Base-by-base conservation (phyloP, 2,113 vertebrate genomes). In the Chamaetylas fuelleborni region DNA sequence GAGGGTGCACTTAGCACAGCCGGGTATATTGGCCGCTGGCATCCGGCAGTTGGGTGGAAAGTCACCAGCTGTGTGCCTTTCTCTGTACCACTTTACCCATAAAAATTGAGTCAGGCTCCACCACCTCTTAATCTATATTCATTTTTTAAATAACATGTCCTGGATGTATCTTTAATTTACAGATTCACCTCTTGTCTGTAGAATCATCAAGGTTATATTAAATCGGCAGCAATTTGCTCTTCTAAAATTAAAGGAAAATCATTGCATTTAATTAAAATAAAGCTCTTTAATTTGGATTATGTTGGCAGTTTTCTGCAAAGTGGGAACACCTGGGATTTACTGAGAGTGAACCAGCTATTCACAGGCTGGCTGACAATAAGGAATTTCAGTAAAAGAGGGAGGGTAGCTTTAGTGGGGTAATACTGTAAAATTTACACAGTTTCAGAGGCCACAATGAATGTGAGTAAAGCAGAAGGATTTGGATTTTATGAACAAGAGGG, bases 261-360 rank as follows among this genome's bases (percentile, higher is more conserved):
- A 96, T 98, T 98, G 97, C 94, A 98, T 99, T 98, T 98, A 98
- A 99, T 99, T 98, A 98, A 98, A 98, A 98, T 98, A 98, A 99
- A 98, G 98, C 98, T 97, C 93, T 97, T 47, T 89, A 97, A 88
- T 96, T 97, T 97, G 90, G 92, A 94, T 94, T 94, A 74, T 88
- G 93, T 91, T 93, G 86, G 95, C 79, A 77, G 73, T 94, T 93
- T 96, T 93, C 93, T 93, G 93, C 90, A 65, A 81, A 85, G 89
- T 91, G 72, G 80, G 56, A 96, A 65, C 90, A 91, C 83, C 43
- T 93, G 54, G 88, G 97, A 96, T 96, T 97, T 98, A 97, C 87
- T 97, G 95, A 96, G 91, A 93, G 16, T 78, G 89, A 94, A 95
- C 70, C 83, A 91, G 60, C 80, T 71, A 73, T 86, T 94, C 45